Conservation (phyloP, 2,113 vertebrate genomes). For the Chauna torquata region DNA sequence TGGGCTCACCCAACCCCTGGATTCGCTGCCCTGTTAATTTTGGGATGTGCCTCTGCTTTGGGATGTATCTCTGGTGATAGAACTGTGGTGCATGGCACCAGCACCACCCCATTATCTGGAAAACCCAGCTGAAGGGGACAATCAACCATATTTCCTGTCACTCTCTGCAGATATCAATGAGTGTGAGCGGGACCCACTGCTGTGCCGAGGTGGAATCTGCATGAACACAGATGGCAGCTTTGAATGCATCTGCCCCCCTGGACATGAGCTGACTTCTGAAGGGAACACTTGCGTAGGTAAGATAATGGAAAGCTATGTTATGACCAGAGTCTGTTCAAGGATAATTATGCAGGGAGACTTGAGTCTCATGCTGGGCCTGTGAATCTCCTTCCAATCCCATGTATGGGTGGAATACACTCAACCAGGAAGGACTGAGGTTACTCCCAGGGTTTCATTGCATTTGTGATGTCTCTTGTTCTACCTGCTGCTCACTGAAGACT, state of each 20-base stretch:
- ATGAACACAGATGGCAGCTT: constrained; percentile 92
- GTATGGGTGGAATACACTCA: not conserved
- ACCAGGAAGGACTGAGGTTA: rapidly evolving
- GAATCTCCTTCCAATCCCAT: rapidly evolving
- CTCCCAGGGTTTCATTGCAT: rapidly evolving
- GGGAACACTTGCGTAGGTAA: constrained; percentile 88
- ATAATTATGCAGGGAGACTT: not conserved
- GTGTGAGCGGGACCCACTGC: constrained; percentile 86
- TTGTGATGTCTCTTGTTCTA: not conserved
- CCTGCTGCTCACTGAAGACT: not conserved
- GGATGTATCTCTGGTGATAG: not conserved
- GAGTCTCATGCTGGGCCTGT: rapidly evolving
- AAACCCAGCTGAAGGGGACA: not conserved
- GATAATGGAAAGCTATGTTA: not conserved
- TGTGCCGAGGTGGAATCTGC: constrained; percentile 90
- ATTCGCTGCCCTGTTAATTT: not conserved
- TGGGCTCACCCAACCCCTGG: not conserved
- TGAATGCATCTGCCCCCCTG: constrained; percentile 87
- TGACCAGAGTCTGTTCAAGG: not conserved
- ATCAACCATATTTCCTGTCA: not conserved
- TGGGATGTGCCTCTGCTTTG: not conserved
- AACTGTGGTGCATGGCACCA: not conserved
- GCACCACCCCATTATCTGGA: not conserved
- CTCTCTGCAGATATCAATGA: constrained; percentile 86
- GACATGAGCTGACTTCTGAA: constrained; percentile 81